These are phyloP conservation scores for Camelus dromedarius DNA, from an alignment of 2,113 vertebrate genomes.

Conservation along the genomic window DNA sequence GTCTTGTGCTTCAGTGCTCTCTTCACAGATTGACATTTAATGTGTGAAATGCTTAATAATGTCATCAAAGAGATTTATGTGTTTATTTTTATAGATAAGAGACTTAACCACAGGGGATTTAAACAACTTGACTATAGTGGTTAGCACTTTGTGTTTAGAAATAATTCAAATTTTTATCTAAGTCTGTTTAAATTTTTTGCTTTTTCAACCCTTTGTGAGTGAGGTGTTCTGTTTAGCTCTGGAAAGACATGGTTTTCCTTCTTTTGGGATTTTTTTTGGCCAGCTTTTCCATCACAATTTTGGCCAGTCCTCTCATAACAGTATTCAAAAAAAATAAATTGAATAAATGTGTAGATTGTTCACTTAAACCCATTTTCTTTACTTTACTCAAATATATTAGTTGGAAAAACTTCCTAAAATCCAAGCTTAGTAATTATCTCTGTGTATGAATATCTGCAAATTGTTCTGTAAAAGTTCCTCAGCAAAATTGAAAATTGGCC, in stretches of 20 bases:
- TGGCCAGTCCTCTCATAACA: background rate
- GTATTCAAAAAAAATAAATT: background rate
- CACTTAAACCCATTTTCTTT: background rate
- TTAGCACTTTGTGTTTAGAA: conserved; percentile 32
- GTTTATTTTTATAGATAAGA: conserved; percentile 45
- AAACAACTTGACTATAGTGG: background rate
- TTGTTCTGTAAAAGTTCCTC: background rate
- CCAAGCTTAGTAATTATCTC: background rate
- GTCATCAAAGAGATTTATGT: conserved; percentile 13
- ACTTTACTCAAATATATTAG: background rate
- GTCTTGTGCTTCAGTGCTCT: background rate
- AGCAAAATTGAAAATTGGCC: background rate
- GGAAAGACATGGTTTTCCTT: background rate
- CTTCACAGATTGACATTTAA: background rate
- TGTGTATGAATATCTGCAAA: background rate
- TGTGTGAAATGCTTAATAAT: conserved; percentile 18
- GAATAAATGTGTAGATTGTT: background rate
- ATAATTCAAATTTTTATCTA: background rate
- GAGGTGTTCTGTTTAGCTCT: background rate
- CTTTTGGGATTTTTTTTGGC: background rate
- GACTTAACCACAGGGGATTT: background rate
- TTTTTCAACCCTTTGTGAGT: background rate
- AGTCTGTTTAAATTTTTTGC: background rate
- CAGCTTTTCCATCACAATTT: background rate
- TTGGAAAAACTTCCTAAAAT: conserved; percentile 11